phyloP scores from a whole-genome alignment of 2,113 vertebrate species.

The Seriola quinqueradiata region DNA sequence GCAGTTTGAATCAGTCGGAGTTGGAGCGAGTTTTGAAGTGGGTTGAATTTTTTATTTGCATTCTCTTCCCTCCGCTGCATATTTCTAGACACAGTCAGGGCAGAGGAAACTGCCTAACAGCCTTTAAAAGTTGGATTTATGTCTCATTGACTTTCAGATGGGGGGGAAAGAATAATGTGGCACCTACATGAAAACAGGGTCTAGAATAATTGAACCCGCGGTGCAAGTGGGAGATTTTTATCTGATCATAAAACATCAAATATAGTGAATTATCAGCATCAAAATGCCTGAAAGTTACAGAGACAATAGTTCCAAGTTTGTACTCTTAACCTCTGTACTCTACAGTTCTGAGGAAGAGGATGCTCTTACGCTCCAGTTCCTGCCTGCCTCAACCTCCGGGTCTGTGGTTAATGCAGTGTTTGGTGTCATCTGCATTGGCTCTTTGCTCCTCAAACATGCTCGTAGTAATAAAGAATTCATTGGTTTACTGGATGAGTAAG shows the following conservation, averaged over 20 bases:
- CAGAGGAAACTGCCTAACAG: background rate
- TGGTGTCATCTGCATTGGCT: slow-evolving; percentile 31
- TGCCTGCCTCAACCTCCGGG: background rate
- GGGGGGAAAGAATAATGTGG: background rate
- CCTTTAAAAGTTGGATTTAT: background rate
- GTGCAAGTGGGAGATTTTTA: too few relatives aligned
- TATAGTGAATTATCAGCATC: background rate
- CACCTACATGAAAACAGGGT: background rate
- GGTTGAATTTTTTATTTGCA: too few relatives aligned
- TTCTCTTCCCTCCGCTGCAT: background rate
- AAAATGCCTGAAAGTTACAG: background rate
- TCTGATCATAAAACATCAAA: background rate
- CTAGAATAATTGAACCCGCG: background rate
- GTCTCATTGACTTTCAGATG: background rate
- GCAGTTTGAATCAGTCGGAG: too few relatives aligned
- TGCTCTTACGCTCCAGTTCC: slow-evolving; percentile 41
- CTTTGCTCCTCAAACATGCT: slow-evolving; percentile 27
- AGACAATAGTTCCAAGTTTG: background rate
- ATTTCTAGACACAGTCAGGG: background rate
- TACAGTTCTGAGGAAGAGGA: background rate
- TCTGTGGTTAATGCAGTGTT: slow-evolving; percentile 30
- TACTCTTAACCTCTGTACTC: slow-evolving; percentile 26
- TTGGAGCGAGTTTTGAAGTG: too few relatives aligned
- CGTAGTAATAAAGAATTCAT: slow-evolving; percentile 54
- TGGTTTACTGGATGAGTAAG: slow-evolving; percentile 2